A percentile compares a stretch with the other conserved stretches of the same genome.
Conservation (phyloP, 35 echinoderm and acorn worm species). For the Strongylocentrotus purpuratus region DNA sequence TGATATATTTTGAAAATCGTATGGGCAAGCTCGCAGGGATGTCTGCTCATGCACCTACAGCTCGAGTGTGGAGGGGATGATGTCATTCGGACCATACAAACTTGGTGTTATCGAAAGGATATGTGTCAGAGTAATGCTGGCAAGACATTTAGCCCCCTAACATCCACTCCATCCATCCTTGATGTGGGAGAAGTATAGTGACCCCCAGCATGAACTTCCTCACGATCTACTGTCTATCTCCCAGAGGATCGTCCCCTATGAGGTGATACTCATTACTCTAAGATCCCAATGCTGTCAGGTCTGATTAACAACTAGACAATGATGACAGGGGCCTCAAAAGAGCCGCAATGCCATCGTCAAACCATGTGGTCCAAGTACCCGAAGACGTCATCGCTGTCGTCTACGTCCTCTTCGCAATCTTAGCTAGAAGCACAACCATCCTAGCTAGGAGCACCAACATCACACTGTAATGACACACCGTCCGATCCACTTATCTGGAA, state of each 20-base stretch:
- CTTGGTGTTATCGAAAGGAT: background rate
- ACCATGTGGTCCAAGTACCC: background rate
- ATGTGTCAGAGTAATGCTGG: background rate
- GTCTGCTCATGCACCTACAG: no score
- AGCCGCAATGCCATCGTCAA: background rate
- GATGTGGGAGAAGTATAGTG: constrained; percentile 18
- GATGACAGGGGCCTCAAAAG: background rate
- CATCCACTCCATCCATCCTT: background rate
- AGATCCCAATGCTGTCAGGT: constrained; percentile 15
- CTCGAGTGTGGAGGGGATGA: background rate
- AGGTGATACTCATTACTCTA: constrained; percentile 10
- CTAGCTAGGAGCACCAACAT: background rate
- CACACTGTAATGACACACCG: background rate
- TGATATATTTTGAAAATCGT: no score
- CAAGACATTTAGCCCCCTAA: background rate
- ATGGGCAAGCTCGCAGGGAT: no score
- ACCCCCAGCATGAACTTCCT: constrained; percentile 21
- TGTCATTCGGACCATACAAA: background rate
- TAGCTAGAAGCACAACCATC: background rate
- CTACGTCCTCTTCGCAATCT: background rate
- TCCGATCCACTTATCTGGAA: background rate
- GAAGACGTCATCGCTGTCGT: background rate
- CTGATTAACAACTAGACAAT: constrained; percentile 23
- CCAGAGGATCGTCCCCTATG: background rate
- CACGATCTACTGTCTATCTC: background rate